Conservation (phyloP, 2,113 vertebrate genomes). For the Mormoops blainvillei region DNA sequence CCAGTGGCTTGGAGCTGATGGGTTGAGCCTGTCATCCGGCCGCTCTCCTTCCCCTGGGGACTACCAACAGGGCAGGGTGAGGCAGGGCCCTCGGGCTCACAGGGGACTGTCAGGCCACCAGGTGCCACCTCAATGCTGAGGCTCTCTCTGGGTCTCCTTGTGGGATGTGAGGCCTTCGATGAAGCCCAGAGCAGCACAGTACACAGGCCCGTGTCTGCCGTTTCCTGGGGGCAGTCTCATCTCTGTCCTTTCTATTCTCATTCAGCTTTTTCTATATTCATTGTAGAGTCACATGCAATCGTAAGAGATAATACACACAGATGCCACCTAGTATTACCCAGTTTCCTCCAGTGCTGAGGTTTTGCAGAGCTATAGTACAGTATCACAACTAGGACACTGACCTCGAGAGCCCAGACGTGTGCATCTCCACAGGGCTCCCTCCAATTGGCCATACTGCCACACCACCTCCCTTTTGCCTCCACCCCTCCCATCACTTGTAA, state of each 20-base stretch:
- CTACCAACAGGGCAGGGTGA: background rate
- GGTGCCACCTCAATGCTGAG: background rate
- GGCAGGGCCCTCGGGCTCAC: background rate
- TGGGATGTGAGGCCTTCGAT: background rate
- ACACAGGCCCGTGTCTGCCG: background rate
- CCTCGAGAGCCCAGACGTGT: background rate
- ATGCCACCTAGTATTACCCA: background rate
- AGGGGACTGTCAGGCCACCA: background rate
- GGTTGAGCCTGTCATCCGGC: fast-evolving
- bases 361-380: background rate
- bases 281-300: background rate
- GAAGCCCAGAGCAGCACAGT: background rate
- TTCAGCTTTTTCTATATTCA: background rate
- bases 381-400: background rate
- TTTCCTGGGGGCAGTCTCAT: background rate
- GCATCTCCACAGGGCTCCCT: background rate
- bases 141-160: background rate
- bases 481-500: background rate
- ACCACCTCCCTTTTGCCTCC: background rate
- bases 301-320: background rate
- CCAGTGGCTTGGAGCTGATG: too few species aligned
- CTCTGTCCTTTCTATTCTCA: background rate
- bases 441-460: background rate
- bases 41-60: background rate
- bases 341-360: background rate